Percentiles rank a stretch among this genome's conserved stretches.
Conservation (phyloP, 2,797 vertebrate genomes). For the Dendrocincla tyrannina region DNA sequence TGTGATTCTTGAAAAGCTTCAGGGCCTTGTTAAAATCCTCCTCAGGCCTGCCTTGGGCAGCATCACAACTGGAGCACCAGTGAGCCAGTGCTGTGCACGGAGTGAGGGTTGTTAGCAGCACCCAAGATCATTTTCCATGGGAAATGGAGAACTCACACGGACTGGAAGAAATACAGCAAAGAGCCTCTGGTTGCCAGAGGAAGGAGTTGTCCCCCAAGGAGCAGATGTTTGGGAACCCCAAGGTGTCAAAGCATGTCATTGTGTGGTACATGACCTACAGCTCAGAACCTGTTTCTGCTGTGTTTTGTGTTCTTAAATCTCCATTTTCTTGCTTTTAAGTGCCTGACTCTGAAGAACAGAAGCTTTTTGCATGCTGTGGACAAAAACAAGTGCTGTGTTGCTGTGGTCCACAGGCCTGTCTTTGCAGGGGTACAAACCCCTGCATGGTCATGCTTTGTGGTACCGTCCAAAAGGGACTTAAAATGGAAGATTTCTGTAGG, state of each 20-base stretch:
- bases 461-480: neutral
- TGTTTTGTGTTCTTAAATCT: neutral
- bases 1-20: neutral
- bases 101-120: neutral
- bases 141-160: neutral
- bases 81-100: neutral
- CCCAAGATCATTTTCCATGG: neutral
- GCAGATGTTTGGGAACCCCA: neutral
- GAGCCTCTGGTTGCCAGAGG: neutral
- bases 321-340: neutral
- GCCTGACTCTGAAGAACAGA: neutral
- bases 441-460: neutral
- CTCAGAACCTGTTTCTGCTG: neutral
- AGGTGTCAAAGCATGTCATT: neutral
- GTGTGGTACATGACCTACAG: rapidly evolving
- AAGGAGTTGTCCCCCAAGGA: neutral
- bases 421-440: neutral
- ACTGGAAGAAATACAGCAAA: neutral
- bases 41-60: neutral
- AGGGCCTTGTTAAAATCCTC: neutral
- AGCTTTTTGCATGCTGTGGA: neutral
- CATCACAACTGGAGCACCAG: neutral
- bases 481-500: neutral
- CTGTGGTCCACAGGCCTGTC: rapidly evolving
- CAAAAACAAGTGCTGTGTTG: neutral